Evolutionary conservation across 2,888 invertebrate species (phyloP).

Genomic region (Polymixis flavicincta): DNA sequence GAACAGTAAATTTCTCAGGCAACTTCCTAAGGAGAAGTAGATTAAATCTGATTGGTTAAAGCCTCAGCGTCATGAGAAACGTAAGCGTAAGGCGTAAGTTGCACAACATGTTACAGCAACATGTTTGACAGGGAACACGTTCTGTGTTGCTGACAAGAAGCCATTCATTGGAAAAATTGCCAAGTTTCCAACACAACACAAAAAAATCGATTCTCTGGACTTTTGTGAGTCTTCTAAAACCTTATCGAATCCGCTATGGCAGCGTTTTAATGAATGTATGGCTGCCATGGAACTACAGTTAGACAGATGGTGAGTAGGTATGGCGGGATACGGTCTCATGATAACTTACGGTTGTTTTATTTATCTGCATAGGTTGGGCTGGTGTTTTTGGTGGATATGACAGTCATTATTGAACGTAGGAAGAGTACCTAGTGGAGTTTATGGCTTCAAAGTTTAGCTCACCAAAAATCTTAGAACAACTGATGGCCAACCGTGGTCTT

Average conservation of each 20-base stretch:
- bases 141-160: not conserved
- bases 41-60: not conserved
- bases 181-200: too few species aligned
- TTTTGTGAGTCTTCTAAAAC: not conserved
- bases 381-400: not conserved
- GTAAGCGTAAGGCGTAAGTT: too few species aligned
- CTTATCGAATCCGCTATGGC: not conserved
- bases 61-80: not conserved
- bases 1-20: not conserved
- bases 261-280: not conserved
- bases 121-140: conserved; percentile 3
- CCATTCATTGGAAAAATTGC: not conserved
- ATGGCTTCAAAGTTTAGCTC: conserved; percentile 2
- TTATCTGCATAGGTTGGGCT: not conserved
- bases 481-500: not conserved
- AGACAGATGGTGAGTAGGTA: not conserved
- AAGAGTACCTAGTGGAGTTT: not conserved
- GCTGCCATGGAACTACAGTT: not conserved
- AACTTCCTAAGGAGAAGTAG: not conserved
- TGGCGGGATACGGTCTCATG: not conserved
- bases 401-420: not conserved
- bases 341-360: not conserved
- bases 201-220: not conserved
- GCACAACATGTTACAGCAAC: not conserved
- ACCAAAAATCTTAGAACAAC: conserved; percentile 6